Base-by-base conservation (phyloP, 2,797 vertebrate genomes). In the Anguilla marmorata region DNA sequence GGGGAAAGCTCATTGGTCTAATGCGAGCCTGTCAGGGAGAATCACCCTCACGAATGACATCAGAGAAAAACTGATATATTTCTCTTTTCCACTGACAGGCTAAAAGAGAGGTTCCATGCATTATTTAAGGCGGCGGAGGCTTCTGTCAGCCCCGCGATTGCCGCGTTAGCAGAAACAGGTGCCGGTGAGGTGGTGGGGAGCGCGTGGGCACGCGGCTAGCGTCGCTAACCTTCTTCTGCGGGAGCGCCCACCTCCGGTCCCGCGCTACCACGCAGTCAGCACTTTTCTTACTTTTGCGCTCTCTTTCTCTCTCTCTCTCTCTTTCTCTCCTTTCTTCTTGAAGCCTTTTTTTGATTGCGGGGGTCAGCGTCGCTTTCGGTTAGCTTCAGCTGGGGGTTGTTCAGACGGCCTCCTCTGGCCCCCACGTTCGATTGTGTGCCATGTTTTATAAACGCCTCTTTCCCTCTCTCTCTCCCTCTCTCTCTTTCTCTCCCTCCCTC, bases 91-190 rank as follows among this genome's bases (percentile, higher is more conserved):
- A 95, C 94, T 97, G 96, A 96, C 94, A 96, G 93, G 95, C 96
- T 96, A 96, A 96, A 96, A 96, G 95, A 96, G 96, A 92, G 97
- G 96, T 94, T 94, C 93, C 92, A 96, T 96, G 93, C 95, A 97
- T 96, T 97, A 96, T 97, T 97, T 96, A 97, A 95, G 95, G 95
- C n/a, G 94, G 94, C 93, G 91, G 92, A 93, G 92, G 94, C 95
- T 94, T 95, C 94, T 96, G 94, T 96, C 96, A 96, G 95, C 94
- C 94, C 2, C 93, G 93, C 95, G 95, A 96, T 95, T 96, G 94
- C 95, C 89, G 92, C 95, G 95, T 96, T 97, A 96, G 95, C 96
- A 97, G 94, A 97, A 96, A 95, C 94, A 94, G 94, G 93, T 95
- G 92, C 93, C 87, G 90, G 89, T 69, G 69, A 56, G 83, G 84